These are phyloP conservation scores for Thripadectes ignobilis DNA, from an alignment of 2,797 vertebrate genomes.

Conservation along the genomic window DNA sequence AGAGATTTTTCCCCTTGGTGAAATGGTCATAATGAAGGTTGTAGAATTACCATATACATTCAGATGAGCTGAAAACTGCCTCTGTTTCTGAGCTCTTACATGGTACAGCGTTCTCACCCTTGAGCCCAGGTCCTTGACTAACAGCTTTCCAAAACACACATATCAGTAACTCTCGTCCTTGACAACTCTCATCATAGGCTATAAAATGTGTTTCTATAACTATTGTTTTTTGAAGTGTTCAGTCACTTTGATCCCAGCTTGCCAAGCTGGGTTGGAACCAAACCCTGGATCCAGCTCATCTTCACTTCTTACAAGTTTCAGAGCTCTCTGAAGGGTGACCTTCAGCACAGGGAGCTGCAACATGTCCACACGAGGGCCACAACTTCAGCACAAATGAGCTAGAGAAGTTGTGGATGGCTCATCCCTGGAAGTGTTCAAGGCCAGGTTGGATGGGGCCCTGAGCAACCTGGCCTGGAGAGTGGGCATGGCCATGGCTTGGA, in stretches of 20 bases:
- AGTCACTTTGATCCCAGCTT: not conserved
- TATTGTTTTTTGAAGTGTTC: not conserved
- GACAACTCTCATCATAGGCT: not conserved
- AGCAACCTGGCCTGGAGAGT: not conserved
- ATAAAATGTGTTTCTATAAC: not conserved
- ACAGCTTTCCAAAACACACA: not conserved
- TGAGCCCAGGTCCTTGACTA: not conserved
- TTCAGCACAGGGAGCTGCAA: not conserved
- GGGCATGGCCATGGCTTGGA: not conserved
- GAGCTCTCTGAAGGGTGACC: not conserved
- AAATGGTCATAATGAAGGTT: constrained; percentile 14
- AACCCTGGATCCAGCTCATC: not conserved
- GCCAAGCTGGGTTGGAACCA: not conserved
- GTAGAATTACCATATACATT: not conserved
- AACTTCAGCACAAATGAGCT: not conserved
- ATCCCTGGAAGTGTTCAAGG: not conserved
- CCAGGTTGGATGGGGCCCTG: not conserved
- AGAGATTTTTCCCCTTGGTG: not conserved
- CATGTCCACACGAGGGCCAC: not conserved
- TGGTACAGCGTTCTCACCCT: not conserved
- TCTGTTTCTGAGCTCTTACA: not conserved
- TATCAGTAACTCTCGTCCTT: not conserved
- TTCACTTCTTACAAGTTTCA: not conserved
- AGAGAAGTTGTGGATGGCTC: not conserved
- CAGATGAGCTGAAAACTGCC: not conserved